Percentiles rank a stretch among this genome's conserved stretches.
Conservation (phyloP, 2,113 vertebrate genomes). For the Lasiurus cinereus region DNA sequence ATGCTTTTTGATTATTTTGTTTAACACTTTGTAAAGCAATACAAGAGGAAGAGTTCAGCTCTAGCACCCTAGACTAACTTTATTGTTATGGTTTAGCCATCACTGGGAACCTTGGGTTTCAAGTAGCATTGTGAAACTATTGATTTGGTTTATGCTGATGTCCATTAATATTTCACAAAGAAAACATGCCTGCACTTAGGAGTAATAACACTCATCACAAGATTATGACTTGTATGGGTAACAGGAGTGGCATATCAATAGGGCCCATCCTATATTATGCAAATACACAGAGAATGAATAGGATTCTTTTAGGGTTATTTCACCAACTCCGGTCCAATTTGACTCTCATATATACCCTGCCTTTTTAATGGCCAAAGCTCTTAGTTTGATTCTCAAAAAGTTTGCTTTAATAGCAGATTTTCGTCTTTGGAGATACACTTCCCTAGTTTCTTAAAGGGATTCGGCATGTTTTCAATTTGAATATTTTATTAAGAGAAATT, state of each 20-base stretch:
- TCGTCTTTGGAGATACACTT: neutral
- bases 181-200: neutral
- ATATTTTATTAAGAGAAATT: neutral
- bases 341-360: neutral
- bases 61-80: neutral
- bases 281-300: neutral
- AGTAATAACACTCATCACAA: neutral
- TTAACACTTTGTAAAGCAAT: neutral
- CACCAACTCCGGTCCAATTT: neutral
- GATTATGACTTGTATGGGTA: neutral
- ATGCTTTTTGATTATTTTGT: constrained; percentile 2
- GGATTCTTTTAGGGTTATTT: neutral
- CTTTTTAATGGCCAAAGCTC: constrained; percentile 36
- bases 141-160: neutral
- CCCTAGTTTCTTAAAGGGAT: neutral
- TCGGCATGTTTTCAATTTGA: constrained; percentile 15
- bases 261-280: neutral
- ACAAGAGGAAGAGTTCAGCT: neutral
- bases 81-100: neutral
- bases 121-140: neutral
- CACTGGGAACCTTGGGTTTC: constrained; percentile 17
- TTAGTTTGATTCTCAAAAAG: constrained; percentile 15
- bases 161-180: neutral
- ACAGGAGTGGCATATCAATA: neutral
- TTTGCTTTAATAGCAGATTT: neutral